phyloP scores from a whole-genome alignment of 2,113 vertebrate species.

The Malurus elegans region DNA sequence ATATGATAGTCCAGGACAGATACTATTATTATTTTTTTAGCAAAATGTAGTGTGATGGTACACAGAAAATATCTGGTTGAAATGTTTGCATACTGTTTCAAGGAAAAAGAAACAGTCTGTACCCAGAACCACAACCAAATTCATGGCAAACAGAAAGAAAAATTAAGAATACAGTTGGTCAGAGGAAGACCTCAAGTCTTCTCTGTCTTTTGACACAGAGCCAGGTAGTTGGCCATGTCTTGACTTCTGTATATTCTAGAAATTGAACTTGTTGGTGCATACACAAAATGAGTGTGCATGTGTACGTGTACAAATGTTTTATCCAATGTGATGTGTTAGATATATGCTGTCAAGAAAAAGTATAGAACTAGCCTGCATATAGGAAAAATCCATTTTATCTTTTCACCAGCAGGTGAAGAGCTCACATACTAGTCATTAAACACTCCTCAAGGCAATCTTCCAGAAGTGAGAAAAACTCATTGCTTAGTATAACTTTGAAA shows the following conservation, averaged over 20 bases:
- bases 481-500: background rate
- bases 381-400: background rate
- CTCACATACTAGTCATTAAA: background rate
- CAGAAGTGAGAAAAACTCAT: background rate
- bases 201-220: background rate
- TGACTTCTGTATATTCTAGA: background rate
- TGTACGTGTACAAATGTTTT: background rate
- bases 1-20: background rate
- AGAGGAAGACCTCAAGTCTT: background rate
- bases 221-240: no score
- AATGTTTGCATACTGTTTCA: background rate
- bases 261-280: rapidly evolving
- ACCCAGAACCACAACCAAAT: background rate
- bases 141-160: background rate
- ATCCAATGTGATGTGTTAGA: background rate
- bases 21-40: background rate
- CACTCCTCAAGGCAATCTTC: background rate
- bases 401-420: background rate
- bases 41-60: rapidly evolving
- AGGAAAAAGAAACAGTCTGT: background rate
- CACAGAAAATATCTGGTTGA: background rate
- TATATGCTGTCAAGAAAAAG: background rate
- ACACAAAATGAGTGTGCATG: no score
- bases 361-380: background rate
- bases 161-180: background rate